phyloP scores from a whole-genome alignment of 2,888 invertebrate species.

The Schizotus pectinicornis region DNA sequence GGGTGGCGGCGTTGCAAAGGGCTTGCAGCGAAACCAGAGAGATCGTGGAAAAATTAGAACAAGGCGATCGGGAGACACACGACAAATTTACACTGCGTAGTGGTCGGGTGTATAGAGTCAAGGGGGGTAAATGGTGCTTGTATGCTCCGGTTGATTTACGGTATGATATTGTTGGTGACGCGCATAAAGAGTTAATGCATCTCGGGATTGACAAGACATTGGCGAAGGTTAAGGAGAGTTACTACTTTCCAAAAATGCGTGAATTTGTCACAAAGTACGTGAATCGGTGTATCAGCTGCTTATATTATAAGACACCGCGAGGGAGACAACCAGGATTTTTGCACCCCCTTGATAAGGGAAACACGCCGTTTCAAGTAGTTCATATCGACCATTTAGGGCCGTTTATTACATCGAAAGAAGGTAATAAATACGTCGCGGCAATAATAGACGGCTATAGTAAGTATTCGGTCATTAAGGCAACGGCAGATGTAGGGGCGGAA shows the following conservation, averaged over 20 bases:
- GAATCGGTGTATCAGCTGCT: conserved; percentile 29
- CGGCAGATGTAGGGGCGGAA: conserved; percentile 11
- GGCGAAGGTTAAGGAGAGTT: conserved; percentile 22
- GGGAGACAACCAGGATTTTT: conserved; percentile 7
- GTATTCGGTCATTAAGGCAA: conserved; percentile 22
- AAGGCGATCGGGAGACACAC: conserved; percentile 26
- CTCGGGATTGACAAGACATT: conserved; percentile 32
- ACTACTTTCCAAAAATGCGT: conserved; percentile 34
- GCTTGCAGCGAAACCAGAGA: conserved; percentile 1
- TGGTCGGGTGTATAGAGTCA: conserved; percentile 29
- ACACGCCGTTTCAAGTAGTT: conserved; percentile 8
- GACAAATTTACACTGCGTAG: conserved; percentile 27
- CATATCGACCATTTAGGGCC: conserved; percentile 21
- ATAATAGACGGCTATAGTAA: conserved; percentile 22
- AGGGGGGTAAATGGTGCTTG: conserved; percentile 2
- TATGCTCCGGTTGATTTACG: conserved; percentile 27
- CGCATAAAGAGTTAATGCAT: conserved; percentile 24
- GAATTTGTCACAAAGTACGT: conserved; percentile 28
- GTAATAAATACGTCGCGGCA: conserved; percentile 12
- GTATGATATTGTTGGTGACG: conserved; percentile 16
- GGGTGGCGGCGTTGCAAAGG: conserved; percentile 24
- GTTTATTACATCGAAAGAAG: not conserved
- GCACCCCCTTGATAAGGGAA: conserved; percentile 16
- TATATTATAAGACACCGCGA: conserved; percentile 19
- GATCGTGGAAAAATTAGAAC: conserved; percentile 25